Evolutionary conservation across 2,113 vertebrate genomes (phyloP).

Genomic region (Anseranas semipalmata): DNA sequence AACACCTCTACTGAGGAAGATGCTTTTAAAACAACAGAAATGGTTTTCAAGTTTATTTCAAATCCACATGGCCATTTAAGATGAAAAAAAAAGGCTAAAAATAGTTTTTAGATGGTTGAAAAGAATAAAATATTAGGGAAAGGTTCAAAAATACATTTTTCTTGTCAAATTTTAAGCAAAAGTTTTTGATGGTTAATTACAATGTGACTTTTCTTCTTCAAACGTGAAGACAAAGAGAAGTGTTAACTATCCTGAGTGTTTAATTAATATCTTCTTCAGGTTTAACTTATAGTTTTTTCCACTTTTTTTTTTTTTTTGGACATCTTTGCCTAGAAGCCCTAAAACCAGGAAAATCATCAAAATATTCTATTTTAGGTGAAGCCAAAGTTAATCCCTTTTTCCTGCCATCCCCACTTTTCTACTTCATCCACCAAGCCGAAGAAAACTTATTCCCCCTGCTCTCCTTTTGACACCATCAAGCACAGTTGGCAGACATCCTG

Average conservation of each 20-base stretch:
- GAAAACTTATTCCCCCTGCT: background rate
- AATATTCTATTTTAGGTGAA: background rate
- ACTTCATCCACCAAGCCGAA: background rate
- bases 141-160: background rate
- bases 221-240: background rate
- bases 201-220: background rate
- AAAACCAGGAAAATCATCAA: background rate
- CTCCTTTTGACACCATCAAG: background rate
- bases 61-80: background rate
- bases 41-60: background rate
- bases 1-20: background rate
- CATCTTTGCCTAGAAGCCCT: background rate
- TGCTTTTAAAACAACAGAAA: background rate
- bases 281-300: background rate
- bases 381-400: background rate
- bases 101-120: background rate
- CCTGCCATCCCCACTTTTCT: background rate
- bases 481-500: background rate
- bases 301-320: background rate
- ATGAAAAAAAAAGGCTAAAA: background rate
- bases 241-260: background rate
- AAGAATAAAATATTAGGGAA: background rate
- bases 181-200: background rate
- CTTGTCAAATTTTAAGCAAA: background rate
- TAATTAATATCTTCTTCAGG: background rate